Conservation (phyloP, 2,888 invertebrate species). For the Cephus pygmeus region DNA sequence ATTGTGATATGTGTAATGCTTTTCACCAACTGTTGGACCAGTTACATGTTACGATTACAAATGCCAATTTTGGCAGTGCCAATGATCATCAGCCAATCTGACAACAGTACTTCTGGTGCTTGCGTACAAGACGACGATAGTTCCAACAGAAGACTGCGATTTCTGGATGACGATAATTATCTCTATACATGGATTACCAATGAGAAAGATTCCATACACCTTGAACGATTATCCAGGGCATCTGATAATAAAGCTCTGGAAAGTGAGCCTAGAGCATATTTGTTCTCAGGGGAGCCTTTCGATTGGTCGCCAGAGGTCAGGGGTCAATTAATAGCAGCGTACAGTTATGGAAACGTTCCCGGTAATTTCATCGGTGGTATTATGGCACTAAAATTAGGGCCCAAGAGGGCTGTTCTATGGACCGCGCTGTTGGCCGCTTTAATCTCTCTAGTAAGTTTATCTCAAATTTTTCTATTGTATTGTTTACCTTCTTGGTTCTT, state of each 20-base stretch:
- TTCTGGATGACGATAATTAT: not conserved
- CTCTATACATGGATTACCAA: not conserved
- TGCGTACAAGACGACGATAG: slow-evolving; percentile 11
- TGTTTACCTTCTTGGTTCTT: too few species aligned
- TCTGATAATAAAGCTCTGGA: not conserved
- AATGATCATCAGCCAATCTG: slow-evolving; percentile 43
- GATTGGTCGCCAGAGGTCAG: slow-evolving; percentile 43
- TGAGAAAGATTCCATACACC: not conserved
- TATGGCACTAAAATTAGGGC: slow-evolving; percentile 48
- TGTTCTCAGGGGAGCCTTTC: slow-evolving; percentile 43
- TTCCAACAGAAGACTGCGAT: not conserved
- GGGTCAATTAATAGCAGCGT: slow-evolving; percentile 54
- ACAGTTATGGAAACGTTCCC: slow-evolving; percentile 54
- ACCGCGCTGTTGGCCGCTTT: slow-evolving; percentile 45
- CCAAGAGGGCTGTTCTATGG: slow-evolving; percentile 50
- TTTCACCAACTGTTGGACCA: slow-evolving; percentile 78
- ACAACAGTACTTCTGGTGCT: slow-evolving; percentile 25
- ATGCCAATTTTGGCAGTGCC: slow-evolving; percentile 71
- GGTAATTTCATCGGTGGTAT: slow-evolving; percentile 57
- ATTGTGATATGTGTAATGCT: slow-evolving; percentile 74
- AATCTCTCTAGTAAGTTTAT: slow-evolving; percentile 38
- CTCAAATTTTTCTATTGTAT: not conserved
- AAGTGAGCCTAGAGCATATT: too few species aligned
- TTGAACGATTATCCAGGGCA: not conserved
- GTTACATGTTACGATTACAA: slow-evolving; percentile 81